These are phyloP conservation scores for Pterocles gutturalis DNA, from an alignment of 2,113 vertebrate species.

Conservation along the genomic window DNA sequence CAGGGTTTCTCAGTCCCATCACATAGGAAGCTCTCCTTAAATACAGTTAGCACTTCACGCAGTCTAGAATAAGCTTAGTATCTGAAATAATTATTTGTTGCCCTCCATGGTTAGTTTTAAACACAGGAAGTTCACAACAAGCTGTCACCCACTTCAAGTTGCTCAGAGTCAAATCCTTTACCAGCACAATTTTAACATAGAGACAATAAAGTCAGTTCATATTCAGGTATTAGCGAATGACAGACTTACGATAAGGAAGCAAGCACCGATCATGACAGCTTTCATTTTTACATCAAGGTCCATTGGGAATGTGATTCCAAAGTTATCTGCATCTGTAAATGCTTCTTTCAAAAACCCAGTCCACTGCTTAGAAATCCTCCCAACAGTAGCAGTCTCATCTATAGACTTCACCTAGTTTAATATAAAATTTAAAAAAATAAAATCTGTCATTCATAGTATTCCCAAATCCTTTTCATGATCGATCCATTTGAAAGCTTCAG, in stretches of 20 bases:
- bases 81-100: neutral
- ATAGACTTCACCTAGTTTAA: slow-evolving; percentile 84
- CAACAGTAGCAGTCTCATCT: slow-evolving; percentile 84
- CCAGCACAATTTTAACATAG: neutral
- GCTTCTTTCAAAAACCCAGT: slow-evolving; percentile 84
- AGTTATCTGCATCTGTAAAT: slow-evolving; percentile 91
- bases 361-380: slow-evolving; percentile 95
- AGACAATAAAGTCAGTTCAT: neutral
- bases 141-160: neutral
- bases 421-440: neutral
- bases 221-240: neutral
- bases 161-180: neutral
- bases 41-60: neutral
- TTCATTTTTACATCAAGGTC: slow-evolving; percentile 94
- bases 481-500: neutral
- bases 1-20: neutral
- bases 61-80: neutral
- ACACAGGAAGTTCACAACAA: neutral
- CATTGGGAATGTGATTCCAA: slow-evolving; percentile 91
- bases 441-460: neutral
- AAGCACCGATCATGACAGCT: slow-evolving; percentile 91
- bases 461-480: neutral
- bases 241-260: slow-evolving; percentile 93
- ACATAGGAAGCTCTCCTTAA: neutral
- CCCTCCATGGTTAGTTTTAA: neutral